Evolutionary conservation across 2,113 vertebrate genomes (phyloP), one percentile per base, ranked within the genome.

Genomic region (Monopterus albus): DNA sequence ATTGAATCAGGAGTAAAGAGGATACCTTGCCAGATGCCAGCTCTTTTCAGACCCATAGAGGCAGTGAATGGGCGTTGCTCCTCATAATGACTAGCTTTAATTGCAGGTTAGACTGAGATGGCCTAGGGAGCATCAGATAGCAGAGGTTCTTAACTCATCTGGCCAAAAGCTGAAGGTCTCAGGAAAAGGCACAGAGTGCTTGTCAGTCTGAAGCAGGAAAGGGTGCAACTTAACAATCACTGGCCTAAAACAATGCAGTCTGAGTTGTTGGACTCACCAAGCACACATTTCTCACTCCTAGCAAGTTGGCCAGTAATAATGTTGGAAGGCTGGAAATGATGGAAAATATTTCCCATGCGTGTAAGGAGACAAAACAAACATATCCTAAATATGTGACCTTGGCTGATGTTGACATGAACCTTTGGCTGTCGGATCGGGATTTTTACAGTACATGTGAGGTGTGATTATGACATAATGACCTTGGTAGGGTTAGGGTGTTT

Each of bases 201-300:
- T 46, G 35, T 57, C 60, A 26, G 6, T 67, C 68, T 80, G 66
- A 81, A 72, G 46, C 82, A 88, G 86, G 83, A 91, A 91, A 80
- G 64, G 84, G 83, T 39, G 76, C 76, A 76, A 69, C 72, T 79
- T 50, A 39, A 64, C 53, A 88, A 53, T 31, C 49, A n/a, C 67
- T 25, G 46, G 53, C 49, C 50, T 36, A 49, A 75, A 89, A 91
- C 88, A 92, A 89, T 88, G 72, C 29, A 43, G 40, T 53, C n/a
- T 28, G 71, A 58, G 59, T 67, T 49, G 64, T 53, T 56, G 69
- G 73, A 62, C 81, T 72, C 33, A 64, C 61, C 62, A 33, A 63
- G 70, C 52, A 29, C 31, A 57, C 0, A 51, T 66, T 63, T 83
- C 51, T 72, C 50, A 1, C 42, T 71, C 78, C 82, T 79, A 84